Percentiles rank a stretch among this genome's conserved stretches.
These are phyloP conservation scores for Tamias sibiricus DNA, from an alignment of 2,113 vertebrate genomes.

Conservation along the genomic window DNA sequence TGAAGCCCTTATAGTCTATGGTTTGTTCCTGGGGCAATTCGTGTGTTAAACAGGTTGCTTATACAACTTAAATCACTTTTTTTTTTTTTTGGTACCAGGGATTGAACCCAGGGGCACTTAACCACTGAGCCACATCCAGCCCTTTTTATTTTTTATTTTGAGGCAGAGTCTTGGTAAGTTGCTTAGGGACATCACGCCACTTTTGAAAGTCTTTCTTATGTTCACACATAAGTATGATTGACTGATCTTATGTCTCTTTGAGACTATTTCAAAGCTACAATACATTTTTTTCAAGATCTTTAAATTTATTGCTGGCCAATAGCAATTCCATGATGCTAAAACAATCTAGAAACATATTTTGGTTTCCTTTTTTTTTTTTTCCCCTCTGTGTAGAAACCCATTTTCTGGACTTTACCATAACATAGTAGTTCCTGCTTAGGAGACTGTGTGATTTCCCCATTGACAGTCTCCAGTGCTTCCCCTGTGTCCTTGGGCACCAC, in stretches of 20 bases:
- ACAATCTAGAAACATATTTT: background rate
- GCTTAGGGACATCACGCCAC: too few species aligned
- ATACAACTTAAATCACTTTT: background rate
- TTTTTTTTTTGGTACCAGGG: background rate
- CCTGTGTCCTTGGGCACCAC: background rate
- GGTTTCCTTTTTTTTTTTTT: background rate
- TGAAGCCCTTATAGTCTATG: background rate
- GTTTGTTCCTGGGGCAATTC: background rate
- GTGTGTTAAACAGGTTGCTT: background rate
- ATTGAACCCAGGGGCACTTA: too few species aligned
- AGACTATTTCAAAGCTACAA: constrained; percentile 2
- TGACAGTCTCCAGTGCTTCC: background rate
- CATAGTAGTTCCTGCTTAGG: background rate
- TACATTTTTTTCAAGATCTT: background rate
- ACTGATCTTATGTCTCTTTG: background rate
- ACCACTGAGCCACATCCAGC: too few species aligned
- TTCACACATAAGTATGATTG: background rate
- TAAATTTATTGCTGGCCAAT: background rate
- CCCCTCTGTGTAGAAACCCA: background rate
- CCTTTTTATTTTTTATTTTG: too few species aligned
- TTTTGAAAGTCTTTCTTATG: background rate
- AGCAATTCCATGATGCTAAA: background rate
- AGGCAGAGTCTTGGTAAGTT: too few species aligned
- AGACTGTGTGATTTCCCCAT: background rate
- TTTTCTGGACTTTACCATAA: background rate